phyloP scores from a whole-genome alignment of 2,797 vertebrate genomes.

The Parambassis ranga region DNA sequence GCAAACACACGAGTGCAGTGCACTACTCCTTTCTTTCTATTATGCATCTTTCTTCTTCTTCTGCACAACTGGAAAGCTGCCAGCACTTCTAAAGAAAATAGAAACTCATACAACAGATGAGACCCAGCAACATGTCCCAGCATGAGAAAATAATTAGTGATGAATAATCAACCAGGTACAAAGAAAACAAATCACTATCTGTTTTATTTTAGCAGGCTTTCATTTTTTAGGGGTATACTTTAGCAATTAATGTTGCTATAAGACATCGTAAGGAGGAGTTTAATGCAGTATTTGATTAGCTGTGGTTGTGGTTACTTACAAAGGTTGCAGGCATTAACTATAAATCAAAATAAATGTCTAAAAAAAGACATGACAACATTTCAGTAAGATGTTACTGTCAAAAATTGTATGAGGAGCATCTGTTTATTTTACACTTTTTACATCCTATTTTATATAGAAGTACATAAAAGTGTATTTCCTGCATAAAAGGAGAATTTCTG shows the following conservation, averaged over 20 bases:
- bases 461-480: no score
- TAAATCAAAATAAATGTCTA: background rate
- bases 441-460: background rate
- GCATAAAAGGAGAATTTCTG: no score
- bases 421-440: background rate
- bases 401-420: no score
- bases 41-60: slow-evolving; percentile 17
- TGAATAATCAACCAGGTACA: slow-evolving; percentile 20
- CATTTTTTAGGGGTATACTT: background rate
- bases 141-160: slow-evolving; percentile 6
- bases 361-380: background rate
- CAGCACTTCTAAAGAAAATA: slow-evolving; percentile 32
- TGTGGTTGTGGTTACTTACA: background rate
- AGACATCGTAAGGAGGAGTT: background rate
- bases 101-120: slow-evolving; percentile 40
- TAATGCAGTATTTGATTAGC: background rate
- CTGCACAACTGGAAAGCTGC: slow-evolving; percentile 20
- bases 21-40: slow-evolving; percentile 4
- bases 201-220: background rate
- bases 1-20: background rate
- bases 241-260: slow-evolving; percentile 1
- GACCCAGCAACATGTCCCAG: slow-evolving; percentile 21
- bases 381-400: no score
- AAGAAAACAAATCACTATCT: slow-evolving; percentile 14
- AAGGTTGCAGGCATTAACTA: background rate